Percentiles rank a stretch among this genome's conserved stretches.
phyloP scores from a whole-genome alignment of 2,113 vertebrate genomes.

The pig (Sus scrofa) region DNA sequence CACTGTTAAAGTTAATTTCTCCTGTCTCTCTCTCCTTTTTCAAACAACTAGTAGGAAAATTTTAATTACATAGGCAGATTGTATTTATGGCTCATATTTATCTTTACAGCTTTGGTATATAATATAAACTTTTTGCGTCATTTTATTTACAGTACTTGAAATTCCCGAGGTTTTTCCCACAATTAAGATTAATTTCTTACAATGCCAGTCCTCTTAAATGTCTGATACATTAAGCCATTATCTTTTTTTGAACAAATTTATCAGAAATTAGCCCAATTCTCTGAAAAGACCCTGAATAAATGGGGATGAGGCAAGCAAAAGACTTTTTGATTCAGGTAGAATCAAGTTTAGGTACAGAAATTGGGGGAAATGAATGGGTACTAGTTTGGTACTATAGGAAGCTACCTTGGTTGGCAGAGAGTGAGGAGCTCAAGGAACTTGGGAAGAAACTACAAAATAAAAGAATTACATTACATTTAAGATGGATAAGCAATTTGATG shows the following conservation, averaged over 20 bases:
- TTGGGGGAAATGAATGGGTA: background rate
- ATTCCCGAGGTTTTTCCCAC: background rate
- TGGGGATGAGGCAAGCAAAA: background rate
- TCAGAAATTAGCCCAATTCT: background rate
- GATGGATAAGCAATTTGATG: too few species aligned
- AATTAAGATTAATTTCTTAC: background rate
- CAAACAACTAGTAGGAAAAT: background rate
- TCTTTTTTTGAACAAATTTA: slow-evolving; percentile 19
- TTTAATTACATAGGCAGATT: background rate
- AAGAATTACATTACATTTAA: background rate
- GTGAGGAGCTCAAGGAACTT: background rate
- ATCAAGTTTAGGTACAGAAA: background rate
- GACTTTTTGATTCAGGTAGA: background rate
- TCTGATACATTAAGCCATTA: background rate
- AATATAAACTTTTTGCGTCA: background rate
- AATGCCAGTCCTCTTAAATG: background rate
- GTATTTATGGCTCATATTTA: background rate
- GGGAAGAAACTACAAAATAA: background rate
- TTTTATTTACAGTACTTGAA: background rate
- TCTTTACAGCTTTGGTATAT: background rate
- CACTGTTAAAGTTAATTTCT: background rate
- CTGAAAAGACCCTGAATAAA: background rate
- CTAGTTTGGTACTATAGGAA: background rate
- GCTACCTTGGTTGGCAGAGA: background rate
- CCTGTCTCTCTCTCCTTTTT: background rate